phyloP scores from a whole-genome alignment of 37 sponge, comb jelly and placozoan species.

The Halichondria panicea region DNA sequence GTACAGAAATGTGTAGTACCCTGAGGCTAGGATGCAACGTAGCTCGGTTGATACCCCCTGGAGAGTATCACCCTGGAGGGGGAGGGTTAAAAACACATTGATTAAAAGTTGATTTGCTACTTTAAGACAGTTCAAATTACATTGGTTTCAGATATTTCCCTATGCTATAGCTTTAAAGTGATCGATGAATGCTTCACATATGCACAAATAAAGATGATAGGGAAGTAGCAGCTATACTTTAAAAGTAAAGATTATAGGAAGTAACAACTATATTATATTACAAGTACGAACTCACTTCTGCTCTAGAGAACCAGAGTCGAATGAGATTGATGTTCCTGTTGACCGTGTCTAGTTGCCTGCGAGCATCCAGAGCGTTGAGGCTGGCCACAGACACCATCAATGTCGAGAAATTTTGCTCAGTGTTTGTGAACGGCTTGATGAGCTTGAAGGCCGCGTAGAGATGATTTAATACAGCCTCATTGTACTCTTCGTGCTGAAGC shows the following conservation, averaged over 20 bases:
- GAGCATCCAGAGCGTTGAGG: conserved; percentile 34
- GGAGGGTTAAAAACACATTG: too few species aligned
- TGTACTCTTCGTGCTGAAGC: conserved; percentile 89
- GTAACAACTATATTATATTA: background rate
- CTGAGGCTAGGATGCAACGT: conserved; percentile 54
- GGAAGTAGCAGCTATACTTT: background rate
- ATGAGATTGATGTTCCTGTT: conserved; percentile 81
- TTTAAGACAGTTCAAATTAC: too few species aligned
- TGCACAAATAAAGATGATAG: background rate
- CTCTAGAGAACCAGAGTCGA: conserved; percentile 85
- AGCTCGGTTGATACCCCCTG: conserved; percentile 74
- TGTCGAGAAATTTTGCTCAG: conserved; percentile 27
- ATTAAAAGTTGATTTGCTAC: too few species aligned
- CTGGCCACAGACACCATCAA: conserved; percentile 62
- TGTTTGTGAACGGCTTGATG: conserved; percentile 75
- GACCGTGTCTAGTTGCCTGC: conserved; percentile 64
- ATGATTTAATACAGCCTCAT: conserved; percentile 85
- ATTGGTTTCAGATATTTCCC: too few species aligned
- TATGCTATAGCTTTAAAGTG: too few species aligned
- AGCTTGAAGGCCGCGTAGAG: conserved; percentile 77
- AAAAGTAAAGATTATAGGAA: background rate
- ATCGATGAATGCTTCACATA: too few species aligned
- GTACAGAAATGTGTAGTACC: conserved; percentile 59
- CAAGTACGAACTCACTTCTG: conserved; percentile 46
- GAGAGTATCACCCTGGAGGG: conserved; percentile 72